Evolutionary conservation across 2,797 vertebrate genomes (phyloP).

Genomic region (Ctenopoma multispine): DNA sequence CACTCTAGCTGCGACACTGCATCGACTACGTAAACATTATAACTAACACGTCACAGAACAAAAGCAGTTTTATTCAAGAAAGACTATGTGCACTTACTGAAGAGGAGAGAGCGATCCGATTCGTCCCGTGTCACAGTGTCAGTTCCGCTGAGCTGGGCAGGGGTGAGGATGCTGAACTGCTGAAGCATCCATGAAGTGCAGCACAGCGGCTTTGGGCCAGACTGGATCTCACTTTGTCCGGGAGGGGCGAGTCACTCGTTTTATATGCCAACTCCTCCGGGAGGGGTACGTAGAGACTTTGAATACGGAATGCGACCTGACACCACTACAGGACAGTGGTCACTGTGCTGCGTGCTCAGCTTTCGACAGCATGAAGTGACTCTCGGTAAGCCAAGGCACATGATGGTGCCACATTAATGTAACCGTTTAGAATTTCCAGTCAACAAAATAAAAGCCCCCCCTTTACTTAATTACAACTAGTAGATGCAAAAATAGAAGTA

Average conservation of each 20-base stretch:
- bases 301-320: constrained; percentile 52
- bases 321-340: constrained; percentile 47
- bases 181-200: constrained; percentile 81
- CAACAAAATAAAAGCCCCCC: background rate
- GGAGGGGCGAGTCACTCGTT: constrained; percentile 69
- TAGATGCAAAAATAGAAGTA: background rate
- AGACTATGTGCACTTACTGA: constrained; percentile 67
- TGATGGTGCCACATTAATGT: constrained; percentile 17
- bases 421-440: background rate
- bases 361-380: constrained; percentile 33
- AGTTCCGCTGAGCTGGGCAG: constrained; percentile 70
- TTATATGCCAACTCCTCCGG: constrained; percentile 73
- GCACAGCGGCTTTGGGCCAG: constrained; percentile 70
- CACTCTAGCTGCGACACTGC: constrained; percentile 33
- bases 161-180: constrained; percentile 78
- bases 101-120: constrained; percentile 32
- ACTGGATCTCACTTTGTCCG: constrained; percentile 68
- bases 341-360: constrained; percentile 45
- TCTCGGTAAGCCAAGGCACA: constrained; percentile 18
- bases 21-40: constrained; percentile 14
- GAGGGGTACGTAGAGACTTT: constrained; percentile 67
- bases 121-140: constrained; percentile 49
- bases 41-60: constrained; percentile 6
- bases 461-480: background rate
- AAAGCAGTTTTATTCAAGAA: background rate